phyloP scores from a whole-genome alignment of 2,113 vertebrate genomes.

The Arenaria interpres region DNA sequence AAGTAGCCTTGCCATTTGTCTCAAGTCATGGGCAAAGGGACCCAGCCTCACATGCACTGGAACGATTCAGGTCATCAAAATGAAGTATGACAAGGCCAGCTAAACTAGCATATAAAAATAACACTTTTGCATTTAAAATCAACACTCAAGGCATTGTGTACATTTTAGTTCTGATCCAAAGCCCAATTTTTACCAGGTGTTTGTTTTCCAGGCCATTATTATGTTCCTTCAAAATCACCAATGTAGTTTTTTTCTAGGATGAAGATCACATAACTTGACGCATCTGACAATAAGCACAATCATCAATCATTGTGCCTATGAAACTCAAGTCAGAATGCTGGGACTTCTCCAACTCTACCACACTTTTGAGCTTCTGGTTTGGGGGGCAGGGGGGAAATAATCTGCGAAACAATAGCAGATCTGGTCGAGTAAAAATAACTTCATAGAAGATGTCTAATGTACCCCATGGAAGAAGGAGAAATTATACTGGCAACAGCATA shows the following conservation, averaged over 20 bases:
- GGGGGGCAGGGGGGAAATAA: not conserved
- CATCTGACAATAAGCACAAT: not conserved
- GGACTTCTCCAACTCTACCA: not conserved
- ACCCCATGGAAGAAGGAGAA: not conserved
- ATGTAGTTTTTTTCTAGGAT: not conserved
- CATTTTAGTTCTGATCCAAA: not conserved
- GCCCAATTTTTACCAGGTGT: not conserved
- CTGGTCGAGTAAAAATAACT: not conserved
- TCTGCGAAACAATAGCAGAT: not conserved
- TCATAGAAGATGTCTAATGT: accelerated
- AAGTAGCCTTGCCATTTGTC: not conserved
- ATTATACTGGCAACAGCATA: no score
- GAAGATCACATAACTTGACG: not conserved
- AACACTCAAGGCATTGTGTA: not conserved
- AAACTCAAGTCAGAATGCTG: not conserved
- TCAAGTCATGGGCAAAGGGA: not conserved
- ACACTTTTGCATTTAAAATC: not conserved
- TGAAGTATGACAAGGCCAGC: not conserved
- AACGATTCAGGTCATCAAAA: not conserved
- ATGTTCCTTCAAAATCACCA: not conserved
- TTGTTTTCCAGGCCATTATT: not conserved
- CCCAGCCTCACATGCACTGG: not conserved
- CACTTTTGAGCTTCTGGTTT: not conserved
- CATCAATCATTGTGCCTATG: not conserved
- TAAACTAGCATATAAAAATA: not conserved